Evolutionary conservation across 2,797 vertebrate species (phyloP).

Genomic region (Hydrocynus forskahlii): DNA sequence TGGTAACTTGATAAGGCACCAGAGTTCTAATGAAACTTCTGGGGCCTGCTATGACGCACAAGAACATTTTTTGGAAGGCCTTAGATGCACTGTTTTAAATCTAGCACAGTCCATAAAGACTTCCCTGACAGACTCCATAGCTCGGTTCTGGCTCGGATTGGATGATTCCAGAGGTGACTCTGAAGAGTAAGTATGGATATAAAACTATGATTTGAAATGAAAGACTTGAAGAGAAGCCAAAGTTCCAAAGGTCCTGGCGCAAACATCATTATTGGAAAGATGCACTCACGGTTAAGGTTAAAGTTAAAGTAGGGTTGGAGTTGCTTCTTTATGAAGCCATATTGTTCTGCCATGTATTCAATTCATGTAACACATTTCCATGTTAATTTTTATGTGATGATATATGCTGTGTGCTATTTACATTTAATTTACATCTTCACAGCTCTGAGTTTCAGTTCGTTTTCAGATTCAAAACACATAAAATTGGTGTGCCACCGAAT

Average conservation of each 20-base stretch:
- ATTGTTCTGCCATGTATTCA: too few species aligned
- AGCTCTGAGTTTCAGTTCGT: too few species aligned
- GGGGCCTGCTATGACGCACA: constrained; percentile 7
- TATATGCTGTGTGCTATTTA: too few species aligned
- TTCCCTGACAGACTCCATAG: background rate
- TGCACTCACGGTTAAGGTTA: background rate
- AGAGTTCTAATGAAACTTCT: constrained; percentile 16
- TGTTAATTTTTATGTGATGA: too few species aligned
- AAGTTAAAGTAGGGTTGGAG: background rate
- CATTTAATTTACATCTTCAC: too few species aligned
- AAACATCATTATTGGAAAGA: background rate
- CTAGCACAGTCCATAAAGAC: background rate
- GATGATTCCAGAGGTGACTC: background rate
- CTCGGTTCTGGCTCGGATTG: background rate
- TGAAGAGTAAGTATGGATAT: background rate
- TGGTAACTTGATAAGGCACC: constrained; percentile 19
- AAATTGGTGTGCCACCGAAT: too few species aligned
- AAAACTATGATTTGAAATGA: background rate
- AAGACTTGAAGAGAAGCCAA: background rate
- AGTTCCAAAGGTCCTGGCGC: background rate
- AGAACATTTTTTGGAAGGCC: constrained; percentile 30
- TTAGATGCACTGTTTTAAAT: constrained; percentile 2
- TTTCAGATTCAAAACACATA: too few species aligned
- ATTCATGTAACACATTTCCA: too few species aligned
- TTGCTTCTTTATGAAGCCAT: too few species aligned